Evolutionary conservation across 2,113 vertebrate genomes (phyloP).

Genomic region (Thamnaconus septentrionalis): DNA sequence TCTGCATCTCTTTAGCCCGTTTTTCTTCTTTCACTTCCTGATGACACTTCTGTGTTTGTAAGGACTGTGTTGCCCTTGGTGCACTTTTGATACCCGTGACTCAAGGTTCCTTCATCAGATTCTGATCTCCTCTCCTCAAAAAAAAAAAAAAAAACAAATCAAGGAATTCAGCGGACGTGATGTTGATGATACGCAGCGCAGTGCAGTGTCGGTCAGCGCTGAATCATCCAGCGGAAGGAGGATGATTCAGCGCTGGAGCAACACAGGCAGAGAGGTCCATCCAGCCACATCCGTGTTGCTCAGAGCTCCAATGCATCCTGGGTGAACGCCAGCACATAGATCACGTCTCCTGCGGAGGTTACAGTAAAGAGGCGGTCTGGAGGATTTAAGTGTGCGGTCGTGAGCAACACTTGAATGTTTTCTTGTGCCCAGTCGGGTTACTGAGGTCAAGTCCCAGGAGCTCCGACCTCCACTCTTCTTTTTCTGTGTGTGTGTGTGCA

Average conservation of each 20-base stretch:
- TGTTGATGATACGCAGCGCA: neutral
- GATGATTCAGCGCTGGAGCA: conserved; percentile 21
- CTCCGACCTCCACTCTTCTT: no score
- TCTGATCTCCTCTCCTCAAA: neutral
- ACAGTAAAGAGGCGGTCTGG: neutral
- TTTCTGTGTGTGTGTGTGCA: neutral
- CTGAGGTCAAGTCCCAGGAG: no score
- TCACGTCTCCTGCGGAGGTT: conserved; percentile 33
- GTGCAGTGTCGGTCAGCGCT: conserved; percentile 25
- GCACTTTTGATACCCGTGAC: no score
- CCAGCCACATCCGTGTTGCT: conserved; percentile 14
- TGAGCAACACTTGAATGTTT: conserved; percentile 21
- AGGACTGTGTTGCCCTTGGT: no score
- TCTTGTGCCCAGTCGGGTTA: no score
- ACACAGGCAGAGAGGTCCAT: conserved; percentile 23
- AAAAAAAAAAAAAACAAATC: no score
- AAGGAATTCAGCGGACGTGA: neutral
- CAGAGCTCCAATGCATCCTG: conserved; percentile 29
- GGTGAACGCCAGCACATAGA: conserved; percentile 29
- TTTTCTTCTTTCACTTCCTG: no score
- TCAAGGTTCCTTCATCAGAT: neutral
- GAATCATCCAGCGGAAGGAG: conserved; percentile 20
- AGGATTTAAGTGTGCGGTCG: conserved; percentile 6
- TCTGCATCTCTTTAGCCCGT: no score
- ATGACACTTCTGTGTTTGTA: no score